Conservation (phyloP, 2,888 invertebrate genomes). For the Amphiduros pacificus region DNA sequence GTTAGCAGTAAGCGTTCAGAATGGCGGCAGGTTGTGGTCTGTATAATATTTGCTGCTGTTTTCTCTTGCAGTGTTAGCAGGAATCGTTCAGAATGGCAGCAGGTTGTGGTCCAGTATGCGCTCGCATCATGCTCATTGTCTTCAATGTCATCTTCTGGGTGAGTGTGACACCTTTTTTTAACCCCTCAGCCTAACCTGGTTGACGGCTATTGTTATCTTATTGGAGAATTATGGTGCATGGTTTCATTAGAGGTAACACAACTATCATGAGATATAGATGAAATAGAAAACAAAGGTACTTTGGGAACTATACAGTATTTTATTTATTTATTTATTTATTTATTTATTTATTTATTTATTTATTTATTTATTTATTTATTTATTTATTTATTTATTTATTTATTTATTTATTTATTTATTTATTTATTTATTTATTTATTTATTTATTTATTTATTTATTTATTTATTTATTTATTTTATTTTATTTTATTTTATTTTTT, state of each 20-base stretch:
- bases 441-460: not conserved
- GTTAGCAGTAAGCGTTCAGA: no score
- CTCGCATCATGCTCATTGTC: conserved; percentile 59
- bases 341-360: not conserved
- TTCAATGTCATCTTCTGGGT: conserved; percentile 63
- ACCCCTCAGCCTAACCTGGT: no score
- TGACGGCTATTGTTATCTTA: no score
- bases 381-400: not conserved
- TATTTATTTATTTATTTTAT: not conserved
- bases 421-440: not conserved
- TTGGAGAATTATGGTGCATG: no score
- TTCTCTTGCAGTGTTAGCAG: no score
- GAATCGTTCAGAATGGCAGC: conserved; percentile 72
- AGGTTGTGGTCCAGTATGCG: conserved; percentile 60
- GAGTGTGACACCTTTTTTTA: conserved; percentile 32
- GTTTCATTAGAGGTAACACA: no score
- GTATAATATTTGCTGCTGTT: no score
- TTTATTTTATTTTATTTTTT: not conserved
- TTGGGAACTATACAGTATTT: not conserved
- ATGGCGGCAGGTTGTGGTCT: no score
- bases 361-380: not conserved
- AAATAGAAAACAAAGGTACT: not conserved
- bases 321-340: not conserved
- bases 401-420: not conserved
- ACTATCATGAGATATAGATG: not conserved